These are phyloP conservation scores for Horisme vitalbata DNA, from an alignment of 2,888 invertebrate genomes.

Conservation along the genomic window DNA sequence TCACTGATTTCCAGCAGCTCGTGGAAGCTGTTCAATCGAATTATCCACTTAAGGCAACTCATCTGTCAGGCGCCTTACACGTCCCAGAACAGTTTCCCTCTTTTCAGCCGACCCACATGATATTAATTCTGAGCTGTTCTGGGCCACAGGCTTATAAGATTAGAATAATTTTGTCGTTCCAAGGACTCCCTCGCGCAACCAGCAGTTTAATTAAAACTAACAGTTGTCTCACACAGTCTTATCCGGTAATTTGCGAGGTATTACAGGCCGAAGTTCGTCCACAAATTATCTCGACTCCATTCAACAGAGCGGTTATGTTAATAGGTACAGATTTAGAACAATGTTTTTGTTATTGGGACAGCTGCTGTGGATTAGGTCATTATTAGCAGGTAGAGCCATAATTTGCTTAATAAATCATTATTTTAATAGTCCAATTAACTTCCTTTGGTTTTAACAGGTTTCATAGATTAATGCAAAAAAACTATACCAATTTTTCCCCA, in stretches of 20 bases:
- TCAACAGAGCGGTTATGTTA: slow-evolving; percentile 81
- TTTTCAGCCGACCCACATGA: slow-evolving; percentile 55
- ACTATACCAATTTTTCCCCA: no score
- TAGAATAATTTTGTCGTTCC: slow-evolving; percentile 81
- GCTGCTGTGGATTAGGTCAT: slow-evolving; percentile 65
- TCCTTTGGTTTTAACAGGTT: no score
- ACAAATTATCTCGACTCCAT: slow-evolving; percentile 82
- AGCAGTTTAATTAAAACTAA: slow-evolving; percentile 83
- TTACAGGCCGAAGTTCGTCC: slow-evolving; percentile 80
- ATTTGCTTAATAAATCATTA: background rate
- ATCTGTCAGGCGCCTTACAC: background rate
- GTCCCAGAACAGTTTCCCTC: slow-evolving; percentile 23
- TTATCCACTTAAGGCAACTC: no score
- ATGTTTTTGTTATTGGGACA: slow-evolving; percentile 69
- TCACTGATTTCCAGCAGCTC: no score
- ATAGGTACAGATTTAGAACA: slow-evolving; percentile 74
- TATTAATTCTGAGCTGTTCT: slow-evolving; percentile 72
- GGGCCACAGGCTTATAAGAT: slow-evolving; percentile 78
- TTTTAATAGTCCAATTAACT: no score
- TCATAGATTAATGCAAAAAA: no score
- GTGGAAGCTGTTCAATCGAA: no score
- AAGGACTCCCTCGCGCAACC: slow-evolving; percentile 74
- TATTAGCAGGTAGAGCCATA: slow-evolving; percentile 32
- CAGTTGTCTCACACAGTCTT: slow-evolving; percentile 83
- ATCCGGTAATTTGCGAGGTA: slow-evolving; percentile 82